phyloP scores from a whole-genome alignment of 23 tunicate genomes.

The Diplosoma virens region DNA sequence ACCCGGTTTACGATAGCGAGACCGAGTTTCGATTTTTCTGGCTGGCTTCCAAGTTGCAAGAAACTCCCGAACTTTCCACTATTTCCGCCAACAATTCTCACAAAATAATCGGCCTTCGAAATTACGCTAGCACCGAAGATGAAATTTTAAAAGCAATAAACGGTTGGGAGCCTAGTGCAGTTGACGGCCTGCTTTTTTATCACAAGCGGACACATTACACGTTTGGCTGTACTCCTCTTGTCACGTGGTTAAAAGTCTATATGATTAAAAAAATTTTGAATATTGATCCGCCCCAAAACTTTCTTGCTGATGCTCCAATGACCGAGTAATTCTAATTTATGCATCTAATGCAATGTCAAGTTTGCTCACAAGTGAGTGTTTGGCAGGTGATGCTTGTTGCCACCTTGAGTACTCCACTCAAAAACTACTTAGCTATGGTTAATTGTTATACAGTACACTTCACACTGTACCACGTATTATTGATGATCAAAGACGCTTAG shows the following conservation, averaged over 20 bases:
- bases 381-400: too few relatives aligned
- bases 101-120: constrained; percentile 28
- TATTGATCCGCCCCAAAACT: constrained; percentile 33
- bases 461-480: too few relatives aligned
- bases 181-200: constrained; percentile 92
- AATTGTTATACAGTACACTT: too few relatives aligned
- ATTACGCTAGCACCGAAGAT: constrained; percentile 43
- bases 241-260: constrained; percentile 79
- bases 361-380: too few relatives aligned
- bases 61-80: constrained; percentile 25
- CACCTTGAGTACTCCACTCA: too few relatives aligned
- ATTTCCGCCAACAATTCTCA: constrained; percentile 17
- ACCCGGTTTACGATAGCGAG: constrained; percentile 85
- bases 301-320: too few relatives aligned
- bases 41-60: constrained; percentile 65
- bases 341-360: too few relatives aligned
- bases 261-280: constrained; percentile 63
- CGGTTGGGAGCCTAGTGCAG: constrained; percentile 16
- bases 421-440: too few relatives aligned
- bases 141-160: constrained; percentile 14
- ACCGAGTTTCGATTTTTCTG: constrained; percentile 89
- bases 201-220: constrained; percentile 71
- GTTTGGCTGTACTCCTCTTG: constrained; percentile 91
- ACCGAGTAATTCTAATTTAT: too few relatives aligned
- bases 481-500: too few relatives aligned